Conservation (phyloP, 2,113 vertebrate genomes). For the Grantiella picta region DNA sequence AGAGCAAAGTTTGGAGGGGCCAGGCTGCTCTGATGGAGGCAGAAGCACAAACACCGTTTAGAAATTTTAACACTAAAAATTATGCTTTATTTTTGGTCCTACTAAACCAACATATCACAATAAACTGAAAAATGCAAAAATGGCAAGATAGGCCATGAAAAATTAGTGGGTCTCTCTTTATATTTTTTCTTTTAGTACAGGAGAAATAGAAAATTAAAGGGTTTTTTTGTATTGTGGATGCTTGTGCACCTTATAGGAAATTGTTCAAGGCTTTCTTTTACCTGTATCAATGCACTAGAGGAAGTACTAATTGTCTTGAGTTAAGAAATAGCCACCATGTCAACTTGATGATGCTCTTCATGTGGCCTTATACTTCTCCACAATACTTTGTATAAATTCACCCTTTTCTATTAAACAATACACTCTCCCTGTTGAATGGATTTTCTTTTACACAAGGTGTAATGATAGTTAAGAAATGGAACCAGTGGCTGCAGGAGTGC, state of each 20-base stretch:
- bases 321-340: conserved; percentile 12
- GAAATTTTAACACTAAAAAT: neutral
- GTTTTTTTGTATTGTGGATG: conserved; percentile 14
- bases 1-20: neutral
- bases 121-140: neutral
- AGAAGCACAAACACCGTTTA: neutral
- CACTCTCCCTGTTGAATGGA: neutral
- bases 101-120: neutral
- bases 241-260: conserved; percentile 30
- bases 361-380: conserved; percentile 31
- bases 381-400: conserved; percentile 5
- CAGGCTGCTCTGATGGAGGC: neutral
- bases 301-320: neutral
- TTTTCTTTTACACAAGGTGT: neutral
- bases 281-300: conserved; percentile 9
- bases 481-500: neutral
- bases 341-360: neutral
- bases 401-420: conserved; percentile 36
- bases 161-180: neutral
- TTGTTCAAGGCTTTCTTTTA: neutral
- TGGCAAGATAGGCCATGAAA: neutral
- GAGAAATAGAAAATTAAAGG: neutral
- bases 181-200: neutral
- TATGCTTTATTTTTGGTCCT: neutral
- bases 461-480: neutral